Percentiles rank a stretch among this genome's conserved stretches.
These are phyloP conservation scores for Conomelus anceps DNA, from an alignment of 2,888 invertebrate genomes.

Conservation along the genomic window DNA sequence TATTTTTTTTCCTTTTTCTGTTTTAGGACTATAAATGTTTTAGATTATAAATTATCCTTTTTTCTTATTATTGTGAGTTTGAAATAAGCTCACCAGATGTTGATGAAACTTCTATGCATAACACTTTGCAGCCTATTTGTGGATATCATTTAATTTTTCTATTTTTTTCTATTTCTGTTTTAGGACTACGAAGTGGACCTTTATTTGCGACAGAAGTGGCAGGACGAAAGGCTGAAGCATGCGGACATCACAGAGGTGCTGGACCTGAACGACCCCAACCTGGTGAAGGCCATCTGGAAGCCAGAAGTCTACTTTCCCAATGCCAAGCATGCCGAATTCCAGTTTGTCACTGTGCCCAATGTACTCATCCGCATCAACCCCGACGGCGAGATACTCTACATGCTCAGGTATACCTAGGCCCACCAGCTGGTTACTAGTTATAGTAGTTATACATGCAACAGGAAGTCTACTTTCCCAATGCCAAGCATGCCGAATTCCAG, in stretches of 20 bases:
- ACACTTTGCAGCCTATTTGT: too few species aligned
- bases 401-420: constrained; percentile 41
- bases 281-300: constrained; percentile 45
- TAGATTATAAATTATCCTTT: too few species aligned
- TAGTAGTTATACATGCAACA: constrained; percentile 40
- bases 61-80: neutral
- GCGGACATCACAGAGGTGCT: constrained; percentile 41
- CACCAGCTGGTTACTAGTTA: too few species aligned
- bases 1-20: too few species aligned
- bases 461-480: constrained; percentile 45
- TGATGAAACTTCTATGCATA: too few species aligned
- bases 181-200: constrained; percentile 47
- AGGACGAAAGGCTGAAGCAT: constrained; percentile 43
- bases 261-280: constrained; percentile 44
- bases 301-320: constrained; percentile 45
- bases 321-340: constrained; percentile 46
- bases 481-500: constrained; percentile 43
- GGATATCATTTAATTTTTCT: neutral
- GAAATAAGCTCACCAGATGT: too few species aligned
- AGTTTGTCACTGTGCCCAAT: constrained; percentile 46
- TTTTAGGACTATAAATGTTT: too few species aligned
- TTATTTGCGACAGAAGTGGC: constrained; percentile 45
- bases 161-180: neutral
- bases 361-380: constrained; percentile 45
- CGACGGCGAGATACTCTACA: constrained; percentile 44